Conservation (phyloP, 1,140 invertebrate species). For the Musca domestica region DNA sequence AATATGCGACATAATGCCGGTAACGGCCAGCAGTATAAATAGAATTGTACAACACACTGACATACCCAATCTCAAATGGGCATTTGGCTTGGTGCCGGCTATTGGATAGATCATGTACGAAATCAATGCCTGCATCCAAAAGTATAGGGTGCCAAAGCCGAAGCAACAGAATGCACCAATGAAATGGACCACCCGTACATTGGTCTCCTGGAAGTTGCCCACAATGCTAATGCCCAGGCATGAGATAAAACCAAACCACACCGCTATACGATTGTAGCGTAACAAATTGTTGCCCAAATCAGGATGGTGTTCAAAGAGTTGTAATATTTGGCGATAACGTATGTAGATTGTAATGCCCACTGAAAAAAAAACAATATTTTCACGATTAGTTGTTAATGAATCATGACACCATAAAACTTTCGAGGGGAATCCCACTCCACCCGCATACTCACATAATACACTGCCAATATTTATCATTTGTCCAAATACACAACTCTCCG, state of each 20-base stretch:
- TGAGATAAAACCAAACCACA: slow-evolving; percentile 62
- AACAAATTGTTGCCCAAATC: slow-evolving; percentile 46
- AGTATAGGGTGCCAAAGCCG: slow-evolving; percentile 65
- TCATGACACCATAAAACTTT: neutral
- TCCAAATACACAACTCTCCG: slow-evolving; percentile 77
- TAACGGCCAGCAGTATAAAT: slow-evolving; percentile 59
- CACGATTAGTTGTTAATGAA: neutral
- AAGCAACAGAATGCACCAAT: slow-evolving; percentile 70
- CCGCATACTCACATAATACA: slow-evolving; percentile 61
- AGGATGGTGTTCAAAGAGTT: slow-evolving; percentile 51
- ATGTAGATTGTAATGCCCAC: slow-evolving; percentile 60
- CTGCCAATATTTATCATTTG: slow-evolving; percentile 72
- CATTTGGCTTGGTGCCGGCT: slow-evolving; percentile 57
- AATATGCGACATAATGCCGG: slow-evolving; percentile 59
- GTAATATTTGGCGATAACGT: slow-evolving; percentile 58
- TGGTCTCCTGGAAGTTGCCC: slow-evolving; percentile 77
- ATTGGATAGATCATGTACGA: slow-evolving; percentile 64
- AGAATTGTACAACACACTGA: slow-evolving; percentile 61
- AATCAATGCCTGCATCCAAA: slow-evolving; percentile 66
- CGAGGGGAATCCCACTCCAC: neutral
- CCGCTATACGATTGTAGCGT: slow-evolving; percentile 59
- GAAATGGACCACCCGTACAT: slow-evolving; percentile 67
- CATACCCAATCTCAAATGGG: slow-evolving; percentile 60
- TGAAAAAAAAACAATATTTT: slow-evolving; percentile 31
- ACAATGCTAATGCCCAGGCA: slow-evolving; percentile 68